Evolutionary conservation across 37 sponge, comb jelly and placozoan species (phyloP).

Genomic region (Dysidea cf. avara): DNA sequence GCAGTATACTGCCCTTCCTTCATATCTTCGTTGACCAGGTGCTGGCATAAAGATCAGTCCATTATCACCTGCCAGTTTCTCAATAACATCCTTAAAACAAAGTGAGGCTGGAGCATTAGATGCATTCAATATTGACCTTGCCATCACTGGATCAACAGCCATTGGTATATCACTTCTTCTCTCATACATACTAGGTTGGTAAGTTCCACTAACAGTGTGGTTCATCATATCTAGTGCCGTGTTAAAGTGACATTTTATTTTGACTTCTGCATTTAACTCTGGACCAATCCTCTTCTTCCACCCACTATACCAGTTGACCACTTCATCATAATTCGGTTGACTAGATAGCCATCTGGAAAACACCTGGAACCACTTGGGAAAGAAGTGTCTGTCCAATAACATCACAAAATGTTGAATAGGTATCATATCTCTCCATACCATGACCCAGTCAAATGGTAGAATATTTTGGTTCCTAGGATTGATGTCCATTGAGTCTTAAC

Average conservation of each 20-base stretch:
- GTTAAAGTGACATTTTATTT: slow-evolving; percentile 68
- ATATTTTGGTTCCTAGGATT: slow-evolving; percentile 88
- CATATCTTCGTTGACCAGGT: slow-evolving; percentile 65
- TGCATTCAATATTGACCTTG: slow-evolving; percentile 38
- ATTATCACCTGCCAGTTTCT: slow-evolving; percentile 72
- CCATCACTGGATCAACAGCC: no score
- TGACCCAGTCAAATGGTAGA: slow-evolving; percentile 83
- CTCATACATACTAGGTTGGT: no score
- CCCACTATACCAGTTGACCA: no score
- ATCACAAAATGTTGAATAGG: slow-evolving; percentile 74
- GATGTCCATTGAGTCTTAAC: slow-evolving; percentile 77
- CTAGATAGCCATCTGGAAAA: slow-evolving; percentile 72
- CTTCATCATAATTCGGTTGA: slow-evolving; percentile 88
- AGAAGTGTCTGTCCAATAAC: slow-evolving; percentile 88
- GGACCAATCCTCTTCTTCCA: no score
- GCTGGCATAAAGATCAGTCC: slow-evolving; percentile 88
- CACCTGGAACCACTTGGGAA: slow-evolving; percentile 90
- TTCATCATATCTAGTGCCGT: slow-evolving; percentile 90
- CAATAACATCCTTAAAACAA: slow-evolving; percentile 73
- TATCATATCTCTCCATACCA: slow-evolving; percentile 90
- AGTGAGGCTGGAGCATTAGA: slow-evolving; percentile 44
- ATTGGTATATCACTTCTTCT: no score
- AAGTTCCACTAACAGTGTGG: slow-evolving; percentile 55
- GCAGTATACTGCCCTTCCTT: slow-evolving; percentile 87
- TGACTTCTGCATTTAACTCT: no score